These are phyloP conservation scores for Galemys pyrenaicus DNA, from an alignment of 2,113 vertebrate genomes.

Conservation along the genomic window DNA sequence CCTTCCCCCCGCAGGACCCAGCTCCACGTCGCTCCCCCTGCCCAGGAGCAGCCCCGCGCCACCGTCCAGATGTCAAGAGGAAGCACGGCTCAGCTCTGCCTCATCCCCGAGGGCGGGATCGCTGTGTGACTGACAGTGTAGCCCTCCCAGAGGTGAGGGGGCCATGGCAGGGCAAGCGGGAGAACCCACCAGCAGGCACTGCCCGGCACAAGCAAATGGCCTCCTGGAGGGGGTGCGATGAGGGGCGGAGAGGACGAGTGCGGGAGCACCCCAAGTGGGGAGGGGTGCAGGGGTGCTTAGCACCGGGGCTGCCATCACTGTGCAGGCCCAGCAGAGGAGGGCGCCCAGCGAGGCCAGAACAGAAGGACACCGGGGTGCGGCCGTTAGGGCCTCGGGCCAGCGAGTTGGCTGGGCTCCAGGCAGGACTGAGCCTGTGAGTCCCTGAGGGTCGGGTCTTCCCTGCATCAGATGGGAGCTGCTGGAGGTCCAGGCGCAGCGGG, in stretches of 20 bases:
- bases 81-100: not conserved
- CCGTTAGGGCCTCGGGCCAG: not conserved
- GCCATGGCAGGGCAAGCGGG: too few species aligned
- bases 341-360: not conserved
- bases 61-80: not conserved
- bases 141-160: not conserved
- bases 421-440: not conserved
- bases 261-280: accelerated
- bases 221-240: not conserved
- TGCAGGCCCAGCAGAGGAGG: not conserved
- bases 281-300: not conserved
- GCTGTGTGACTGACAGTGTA: not conserved
- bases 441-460: too few species aligned
- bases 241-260: not conserved
- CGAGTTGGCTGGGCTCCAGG: not conserved
- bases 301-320: not conserved
- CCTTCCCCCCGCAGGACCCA: not conserved
- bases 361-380: not conserved
- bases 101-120: too few species aligned
- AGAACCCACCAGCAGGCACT: too few species aligned
- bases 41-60: not conserved
- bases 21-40: not conserved
- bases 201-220: too few species aligned
- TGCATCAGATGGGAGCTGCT: too few species aligned
- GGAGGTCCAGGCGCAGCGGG: not conserved